These are phyloP conservation scores for Cavia porcellus DNA, from an alignment of 2,113 vertebrate genomes.

Conservation along the genomic window DNA sequence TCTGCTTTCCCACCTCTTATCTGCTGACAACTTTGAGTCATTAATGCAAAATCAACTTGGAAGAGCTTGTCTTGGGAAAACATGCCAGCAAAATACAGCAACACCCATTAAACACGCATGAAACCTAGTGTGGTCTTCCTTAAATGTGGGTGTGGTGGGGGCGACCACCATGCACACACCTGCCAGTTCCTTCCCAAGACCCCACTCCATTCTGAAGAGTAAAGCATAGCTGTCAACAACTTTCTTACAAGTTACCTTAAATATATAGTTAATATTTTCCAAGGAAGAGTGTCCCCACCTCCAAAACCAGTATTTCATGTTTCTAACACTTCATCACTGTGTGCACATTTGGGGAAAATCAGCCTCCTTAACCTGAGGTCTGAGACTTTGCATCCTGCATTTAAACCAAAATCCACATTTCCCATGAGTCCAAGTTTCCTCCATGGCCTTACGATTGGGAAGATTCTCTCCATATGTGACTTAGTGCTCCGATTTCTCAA, in stretches of 20 bases:
- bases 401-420: not conserved
- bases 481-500: not conserved
- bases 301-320: not conserved
- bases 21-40: not conserved
- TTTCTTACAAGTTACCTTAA: not conserved
- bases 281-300: not conserved
- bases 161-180: not conserved
- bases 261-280: not conserved
- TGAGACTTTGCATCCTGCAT: not conserved
- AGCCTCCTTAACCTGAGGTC: not conserved
- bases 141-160: not conserved
- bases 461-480: not conserved
- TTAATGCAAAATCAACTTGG: not conserved
- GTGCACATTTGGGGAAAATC: not conserved
- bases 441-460: not conserved
- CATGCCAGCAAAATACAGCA: not conserved
- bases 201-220: not conserved
- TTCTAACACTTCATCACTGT: rapidly evolving
- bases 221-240: not conserved
- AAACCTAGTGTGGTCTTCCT: not conserved
- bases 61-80: slow-evolving; percentile 28
- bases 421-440: not conserved
- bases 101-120: not conserved
- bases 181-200: not conserved
- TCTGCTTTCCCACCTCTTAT: not conserved